These are phyloP conservation scores for Lucilia sericata DNA, from an alignment of 1,140 invertebrate species.

Conservation along the genomic window DNA sequence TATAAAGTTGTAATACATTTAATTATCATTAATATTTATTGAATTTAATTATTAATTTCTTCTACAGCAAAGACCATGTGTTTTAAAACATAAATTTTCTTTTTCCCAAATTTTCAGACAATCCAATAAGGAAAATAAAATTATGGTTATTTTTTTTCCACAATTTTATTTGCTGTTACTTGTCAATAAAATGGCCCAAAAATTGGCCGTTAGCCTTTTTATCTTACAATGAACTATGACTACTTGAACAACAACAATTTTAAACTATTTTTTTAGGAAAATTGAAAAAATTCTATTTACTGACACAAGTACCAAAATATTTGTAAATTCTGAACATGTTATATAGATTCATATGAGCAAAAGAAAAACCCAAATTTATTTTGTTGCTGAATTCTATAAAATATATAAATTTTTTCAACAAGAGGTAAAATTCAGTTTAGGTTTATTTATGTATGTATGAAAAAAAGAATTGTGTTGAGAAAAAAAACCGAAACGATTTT, in stretches of 20 bases:
- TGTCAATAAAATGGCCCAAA: conserved; percentile 30
- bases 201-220: conserved; percentile 39
- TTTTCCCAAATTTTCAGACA: conserved; percentile 29
- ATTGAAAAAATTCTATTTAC: no score
- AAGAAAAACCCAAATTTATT: not conserved
- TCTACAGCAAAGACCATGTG: no score
- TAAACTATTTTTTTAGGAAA: no score
- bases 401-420: not conserved
- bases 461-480: not conserved
- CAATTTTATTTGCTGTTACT: conserved; percentile 23
- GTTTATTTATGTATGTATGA: conserved; percentile 25
- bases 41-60: no score
- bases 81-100: no score
- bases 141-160: conserved; percentile 31
- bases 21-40: no score
- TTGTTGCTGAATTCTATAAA: not conserved
- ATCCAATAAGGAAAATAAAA: conserved; percentile 32
- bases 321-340: not conserved
- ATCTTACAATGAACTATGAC: no score
- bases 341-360: not conserved
- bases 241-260: no score
- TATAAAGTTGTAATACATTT: no score
- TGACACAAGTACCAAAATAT: not conserved
- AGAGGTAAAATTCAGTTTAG: not conserved
- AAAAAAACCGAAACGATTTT: not conserved